phyloP scores from a whole-genome alignment of 1,140 invertebrate genomes.

The Sinella curviseta region DNA sequence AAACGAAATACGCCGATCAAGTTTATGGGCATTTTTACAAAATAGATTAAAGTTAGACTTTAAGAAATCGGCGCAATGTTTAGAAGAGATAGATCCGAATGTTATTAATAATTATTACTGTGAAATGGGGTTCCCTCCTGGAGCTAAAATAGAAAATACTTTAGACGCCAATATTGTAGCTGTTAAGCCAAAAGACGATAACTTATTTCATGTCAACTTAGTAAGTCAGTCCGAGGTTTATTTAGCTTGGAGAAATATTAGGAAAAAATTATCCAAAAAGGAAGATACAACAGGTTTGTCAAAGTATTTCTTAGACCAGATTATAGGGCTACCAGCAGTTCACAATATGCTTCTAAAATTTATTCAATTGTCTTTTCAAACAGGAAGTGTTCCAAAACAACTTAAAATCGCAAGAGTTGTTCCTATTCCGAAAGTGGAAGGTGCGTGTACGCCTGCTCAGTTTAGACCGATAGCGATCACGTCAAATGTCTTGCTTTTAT shows the following conservation, averaged over 20 bases:
- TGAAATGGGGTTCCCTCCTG: conserved; percentile 14
- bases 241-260: neutral
- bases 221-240: neutral
- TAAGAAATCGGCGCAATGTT: neutral
- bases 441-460: neutral
- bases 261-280: neutral
- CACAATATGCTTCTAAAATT: neutral
- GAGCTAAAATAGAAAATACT: neutral
- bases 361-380: neutral
- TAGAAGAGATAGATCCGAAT: neutral
- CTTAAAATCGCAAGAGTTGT: neutral
- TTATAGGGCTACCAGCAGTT: neutral
- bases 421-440: neutral
- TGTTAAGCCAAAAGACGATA: neutral
- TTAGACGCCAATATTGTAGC: neutral
- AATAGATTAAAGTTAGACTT: neutral
- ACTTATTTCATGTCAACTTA: neutral
- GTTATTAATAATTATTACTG: conserved; percentile 6
- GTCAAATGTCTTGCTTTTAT: conserved; percentile 4
- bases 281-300: neutral
- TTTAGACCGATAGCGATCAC: neutral
- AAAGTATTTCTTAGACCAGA: neutral
- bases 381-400: neutral
- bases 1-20: no score
- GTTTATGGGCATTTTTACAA: neutral